These are phyloP conservation scores for Archocentrus centrarchus DNA, from an alignment of 2,113 vertebrate genomes.

Conservation along the genomic window DNA sequence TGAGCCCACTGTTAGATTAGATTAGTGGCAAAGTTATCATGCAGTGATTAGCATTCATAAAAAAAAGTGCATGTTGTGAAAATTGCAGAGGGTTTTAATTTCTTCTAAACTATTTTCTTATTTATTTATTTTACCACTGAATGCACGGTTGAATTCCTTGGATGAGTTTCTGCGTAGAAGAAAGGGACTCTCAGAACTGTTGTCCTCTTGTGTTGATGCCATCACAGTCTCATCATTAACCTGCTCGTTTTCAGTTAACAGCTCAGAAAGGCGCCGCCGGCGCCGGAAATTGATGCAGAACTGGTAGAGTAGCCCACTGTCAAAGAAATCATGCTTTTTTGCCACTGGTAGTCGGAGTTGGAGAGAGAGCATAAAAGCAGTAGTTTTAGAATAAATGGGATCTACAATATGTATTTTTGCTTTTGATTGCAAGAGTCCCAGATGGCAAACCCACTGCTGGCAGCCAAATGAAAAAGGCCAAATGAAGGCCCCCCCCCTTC, in stretches of 20 bases:
- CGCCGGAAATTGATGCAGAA: constrained; percentile 88
- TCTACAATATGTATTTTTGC: constrained; percentile 11
- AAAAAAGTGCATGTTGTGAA: neutral
- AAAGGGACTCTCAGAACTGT: constrained; percentile 80
- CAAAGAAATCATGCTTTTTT: constrained; percentile 85
- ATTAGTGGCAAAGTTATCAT: neutral
- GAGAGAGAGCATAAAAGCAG: constrained; percentile 1
- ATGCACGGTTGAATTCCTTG: constrained; percentile 74
- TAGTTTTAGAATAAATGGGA: neutral
- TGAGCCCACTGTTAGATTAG: constrained; percentile 67
- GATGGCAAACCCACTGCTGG: neutral
- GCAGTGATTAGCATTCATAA: neutral
- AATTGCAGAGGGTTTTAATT: neutral
- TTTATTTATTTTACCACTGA: constrained; percentile 49
- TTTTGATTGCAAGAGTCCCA: constrained; percentile 28
- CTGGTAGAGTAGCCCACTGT: constrained; percentile 86
- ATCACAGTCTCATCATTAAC: constrained; percentile 30
- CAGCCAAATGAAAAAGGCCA: constrained; percentile 14
- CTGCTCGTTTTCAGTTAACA: constrained; percentile 78
- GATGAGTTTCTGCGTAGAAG: constrained; percentile 78
- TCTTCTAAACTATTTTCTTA: neutral
- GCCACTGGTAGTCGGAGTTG: constrained; percentile 72
- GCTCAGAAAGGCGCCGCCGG: constrained; percentile 81
- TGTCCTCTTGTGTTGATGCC: constrained; percentile 68
- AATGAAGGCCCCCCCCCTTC: constrained; percentile 38